Base-by-base conservation (phyloP, 2,888 invertebrate genomes). In the Plagiodera versicolora region DNA sequence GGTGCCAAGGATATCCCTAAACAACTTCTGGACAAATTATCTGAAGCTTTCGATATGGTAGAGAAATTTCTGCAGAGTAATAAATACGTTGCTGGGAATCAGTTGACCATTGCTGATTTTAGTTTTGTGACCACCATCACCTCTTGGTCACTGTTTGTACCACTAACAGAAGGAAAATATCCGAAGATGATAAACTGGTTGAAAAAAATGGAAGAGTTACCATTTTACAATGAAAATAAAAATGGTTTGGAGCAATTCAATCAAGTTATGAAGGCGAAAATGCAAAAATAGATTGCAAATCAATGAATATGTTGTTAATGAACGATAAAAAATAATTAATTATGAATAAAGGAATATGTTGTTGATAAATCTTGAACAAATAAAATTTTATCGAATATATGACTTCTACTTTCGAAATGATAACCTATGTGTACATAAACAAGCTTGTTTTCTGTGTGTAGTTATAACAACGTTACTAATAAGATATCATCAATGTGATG, bases 181-280 rank as follows among this genome's bases (percentile, higher is more conserved):
- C 70, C 73, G 0, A 71, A 68, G 39, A 39, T 72, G 16, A 32
- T 46, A 6, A 73, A 72, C n/a, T 82, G 81, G 81, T 61, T 77
- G 9, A 69, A 74, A 9, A 67, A 67, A 2, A 71, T 81, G 66
- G 75, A 78, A 51, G 58, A 64, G 18, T 70, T 77, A 16, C 70
- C 80, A 1, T 80, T 72, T 58, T 70, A 68, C 18, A 62, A 68
- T 20, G 68, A 60, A 32, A 63, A 60, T 30, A 16, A 53, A 47
- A 11, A 9, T 11, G 63, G 59, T 9, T 19, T 51, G 11, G 55
- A 50, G 2, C 3, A 20, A 19, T 18, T 44, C 17, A 1, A 16
- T 5, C 17, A 56, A n/a, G 2, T 16, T 16, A 20, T 60, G 6
- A 47, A 60, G 17, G 4, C 46, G 9, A 49, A 45, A 30, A 18